These are phyloP conservation scores for Palloptera scutellata DNA, from an alignment of 2,888 invertebrate species.

Conservation along the genomic window DNA sequence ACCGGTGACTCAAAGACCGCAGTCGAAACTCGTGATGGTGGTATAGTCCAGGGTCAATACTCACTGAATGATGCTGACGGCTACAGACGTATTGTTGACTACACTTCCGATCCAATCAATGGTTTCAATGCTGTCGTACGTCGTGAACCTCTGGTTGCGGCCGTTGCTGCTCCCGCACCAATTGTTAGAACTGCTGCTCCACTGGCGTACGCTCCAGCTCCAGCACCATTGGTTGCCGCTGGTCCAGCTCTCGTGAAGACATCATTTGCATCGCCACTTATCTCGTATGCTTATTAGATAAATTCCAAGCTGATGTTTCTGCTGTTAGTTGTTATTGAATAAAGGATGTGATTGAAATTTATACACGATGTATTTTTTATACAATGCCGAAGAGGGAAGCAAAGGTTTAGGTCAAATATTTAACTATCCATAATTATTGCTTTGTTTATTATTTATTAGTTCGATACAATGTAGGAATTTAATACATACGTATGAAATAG, in stretches of 20 bases:
- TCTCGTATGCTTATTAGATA: conserved; percentile 58
- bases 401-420: too few relatives aligned
- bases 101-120: conserved; percentile 62
- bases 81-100: conserved; percentile 62
- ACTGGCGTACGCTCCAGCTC: conserved; percentile 38
- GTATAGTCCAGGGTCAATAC: conserved; percentile 64
- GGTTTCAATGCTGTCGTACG: conserved; percentile 64
- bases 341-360: too few relatives aligned
- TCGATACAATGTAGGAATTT: too few relatives aligned
- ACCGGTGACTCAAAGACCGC: conserved; percentile 64
- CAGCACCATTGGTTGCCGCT: conserved; percentile 49
- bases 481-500: too few relatives aligned
- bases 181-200: conserved; percentile 44
- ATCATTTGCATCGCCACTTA: conserved; percentile 58
- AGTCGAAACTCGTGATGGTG: conserved; percentile 63
- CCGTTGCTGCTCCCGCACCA: conserved; percentile 42
- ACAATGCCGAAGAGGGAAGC: too few relatives aligned
- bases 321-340: conserved; percentile 12
- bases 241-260: conserved; percentile 57
- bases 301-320: not conserved
- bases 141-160: conserved; percentile 58
- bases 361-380: too few relatives aligned
- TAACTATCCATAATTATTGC: too few relatives aligned
- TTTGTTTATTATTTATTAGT: too few relatives aligned
- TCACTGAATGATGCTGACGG: conserved; percentile 64